phyloP scores from a whole-genome alignment of 1,140 invertebrate genomes.

The Gonioctena quinquepunctata region DNA sequence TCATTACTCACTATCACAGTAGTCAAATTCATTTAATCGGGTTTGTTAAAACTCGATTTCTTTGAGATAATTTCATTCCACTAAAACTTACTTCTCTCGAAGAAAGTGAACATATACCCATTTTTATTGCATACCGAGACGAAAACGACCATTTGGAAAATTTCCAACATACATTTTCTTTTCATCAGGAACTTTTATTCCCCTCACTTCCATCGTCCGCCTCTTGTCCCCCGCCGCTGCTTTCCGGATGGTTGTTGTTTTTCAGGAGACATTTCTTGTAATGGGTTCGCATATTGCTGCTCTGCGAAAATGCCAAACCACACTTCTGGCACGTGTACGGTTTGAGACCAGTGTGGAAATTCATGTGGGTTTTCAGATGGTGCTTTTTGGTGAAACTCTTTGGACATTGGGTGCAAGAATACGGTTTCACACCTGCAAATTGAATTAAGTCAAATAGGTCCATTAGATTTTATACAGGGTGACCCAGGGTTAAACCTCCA shows the following conservation, averaged over 20 bases:
- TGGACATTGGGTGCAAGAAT: slow-evolving; percentile 80
- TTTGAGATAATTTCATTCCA: too few species aligned
- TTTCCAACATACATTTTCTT: background rate
- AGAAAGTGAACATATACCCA: too few species aligned
- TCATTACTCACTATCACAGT: too few species aligned
- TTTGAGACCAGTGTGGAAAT: slow-evolving; percentile 77
- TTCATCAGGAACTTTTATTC: background rate
- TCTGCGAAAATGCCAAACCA: slow-evolving; percentile 73
- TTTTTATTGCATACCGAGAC: too few species aligned
- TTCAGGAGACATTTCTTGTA: slow-evolving; percentile 68
- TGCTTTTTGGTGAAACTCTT: slow-evolving; percentile 88
- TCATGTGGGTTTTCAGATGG: slow-evolving; percentile 82
- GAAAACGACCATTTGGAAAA: too few species aligned
- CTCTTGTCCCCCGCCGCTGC: background rate
- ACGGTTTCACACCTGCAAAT: slow-evolving; percentile 77
- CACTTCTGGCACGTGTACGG: slow-evolving; percentile 77
- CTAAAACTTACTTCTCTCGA: too few species aligned
- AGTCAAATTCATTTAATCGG: too few species aligned
- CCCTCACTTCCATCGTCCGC: background rate
- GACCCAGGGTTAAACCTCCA: too few species aligned
- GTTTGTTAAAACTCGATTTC: too few species aligned
- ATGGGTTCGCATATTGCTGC: slow-evolving; percentile 79
- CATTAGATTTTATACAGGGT: too few species aligned
- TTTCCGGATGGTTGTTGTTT: background rate
- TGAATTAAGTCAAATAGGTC: too few species aligned